Evolutionary conservation across 2,113 vertebrate species (phyloP).

Genomic region (Poecilia latipinna): DNA sequence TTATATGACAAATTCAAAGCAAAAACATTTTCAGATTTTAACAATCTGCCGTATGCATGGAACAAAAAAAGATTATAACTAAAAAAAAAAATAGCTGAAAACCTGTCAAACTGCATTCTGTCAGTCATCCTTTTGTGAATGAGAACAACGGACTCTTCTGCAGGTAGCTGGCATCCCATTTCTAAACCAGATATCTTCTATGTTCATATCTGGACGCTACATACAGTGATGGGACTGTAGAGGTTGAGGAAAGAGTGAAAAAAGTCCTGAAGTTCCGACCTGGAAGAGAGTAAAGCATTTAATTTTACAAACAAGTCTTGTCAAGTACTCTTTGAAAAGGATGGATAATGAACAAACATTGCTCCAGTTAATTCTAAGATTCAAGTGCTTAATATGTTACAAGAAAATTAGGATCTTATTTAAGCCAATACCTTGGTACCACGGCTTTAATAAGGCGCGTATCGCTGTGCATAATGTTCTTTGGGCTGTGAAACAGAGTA

Average conservation of each 20-base stretch:
- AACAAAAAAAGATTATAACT: background rate
- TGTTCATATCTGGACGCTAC: constrained; percentile 9
- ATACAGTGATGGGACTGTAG: constrained; percentile 40
- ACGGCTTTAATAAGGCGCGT: constrained; percentile 83
- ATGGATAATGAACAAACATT: no score
- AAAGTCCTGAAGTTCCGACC: constrained; percentile 60
- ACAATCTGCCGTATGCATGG: constrained; percentile 10
- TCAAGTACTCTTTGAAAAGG: no score
- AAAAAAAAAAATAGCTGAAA: constrained; percentile 22
- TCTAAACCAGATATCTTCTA: constrained; percentile 10
- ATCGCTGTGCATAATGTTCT: constrained; percentile 85
- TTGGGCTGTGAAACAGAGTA: constrained; percentile 81
- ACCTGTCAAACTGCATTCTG: constrained; percentile 14
- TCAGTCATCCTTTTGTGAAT: background rate
- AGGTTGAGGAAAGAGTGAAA: constrained; percentile 41
- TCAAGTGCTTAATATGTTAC: no score
- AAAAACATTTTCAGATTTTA: constrained; percentile 24
- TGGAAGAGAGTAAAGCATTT: constrained; percentile 58
- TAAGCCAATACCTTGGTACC: constrained; percentile 83
- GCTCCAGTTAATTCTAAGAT: no score
- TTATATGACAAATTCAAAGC: constrained; percentile 23
- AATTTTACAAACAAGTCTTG: background rate
- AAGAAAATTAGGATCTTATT: background rate
- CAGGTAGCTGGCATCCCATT: constrained; percentile 19
- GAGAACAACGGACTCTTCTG: constrained; percentile 8